Evolutionary conservation across 2,888 invertebrate genomes (phyloP), one percentile per base, ranked within the genome.

Genomic region (Pollenia labialis): DNA sequence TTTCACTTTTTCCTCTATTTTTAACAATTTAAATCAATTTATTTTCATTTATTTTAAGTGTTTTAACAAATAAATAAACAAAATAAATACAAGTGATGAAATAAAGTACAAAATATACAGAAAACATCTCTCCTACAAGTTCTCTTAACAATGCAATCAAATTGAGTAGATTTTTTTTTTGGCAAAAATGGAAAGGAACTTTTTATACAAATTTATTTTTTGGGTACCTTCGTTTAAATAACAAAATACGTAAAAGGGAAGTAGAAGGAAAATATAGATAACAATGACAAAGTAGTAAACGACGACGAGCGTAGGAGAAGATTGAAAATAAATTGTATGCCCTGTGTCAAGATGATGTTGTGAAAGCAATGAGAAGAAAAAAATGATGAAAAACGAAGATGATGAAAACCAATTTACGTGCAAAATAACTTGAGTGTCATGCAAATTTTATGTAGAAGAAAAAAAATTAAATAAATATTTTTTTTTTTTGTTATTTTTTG

Each of bases 361-460:
- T 40, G 18, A 58, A 60, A 66, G 64, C 62, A 66, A 44, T n/a
- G 12, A 42, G 50, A 74, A 60, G 16, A 23, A 14, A 40, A 40
- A 54, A 46, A 74, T n/a, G 50, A 44, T 42, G 40, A 79, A n/a
- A 76, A 76, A 84, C 66, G 44, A 72, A 48, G 58, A 74, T 80
- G 79, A 75, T 74, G 84, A 89, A 88, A 89, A 89, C 91, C 92
- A 92, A 92, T 92, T 92, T 92, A 92, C 92, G 92, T 92, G 91
- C 92, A 92, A 92, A 92, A 92, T 92, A 92, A 91, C 91, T 92
- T 91, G 91, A 92, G 92, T 92, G 92, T 92, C 92, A 92, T 92
- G 92, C 92, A 92, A 92, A 92, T 92, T 92, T 91, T 32, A 32
- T 48, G 52, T 72, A n/a, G 66, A 72, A 32, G 23, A 71, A 77